Evolutionary conservation across 2,113 vertebrate species (phyloP), one percentile per base, ranked within the genome.

Genomic region (Megaleporinus macrocephalus): DNA sequence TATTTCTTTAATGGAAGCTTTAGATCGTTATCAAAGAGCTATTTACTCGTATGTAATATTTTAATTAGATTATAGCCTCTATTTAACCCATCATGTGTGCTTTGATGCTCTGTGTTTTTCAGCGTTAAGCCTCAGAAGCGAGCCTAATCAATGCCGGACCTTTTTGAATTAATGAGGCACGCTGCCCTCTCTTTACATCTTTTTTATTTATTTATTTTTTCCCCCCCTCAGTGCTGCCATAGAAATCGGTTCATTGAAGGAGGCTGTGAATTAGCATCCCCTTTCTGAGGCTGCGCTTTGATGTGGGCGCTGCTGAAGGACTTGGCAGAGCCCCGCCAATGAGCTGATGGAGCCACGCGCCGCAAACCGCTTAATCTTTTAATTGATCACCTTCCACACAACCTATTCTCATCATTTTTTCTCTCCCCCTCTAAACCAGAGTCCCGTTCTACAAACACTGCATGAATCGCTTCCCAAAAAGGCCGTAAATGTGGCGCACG

Each of bases 211-310:
- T 89, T 76, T 88, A 26, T 73, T 85, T 88, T 65, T 14, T 89
- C 86, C 87, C 89, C n/a, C 36, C 87, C n/a, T 88, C 88, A 92
- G 79, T 86, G 92, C 86, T 88, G 92, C 95, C 94, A 97, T 98
- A 98, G 96, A 99, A 98, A 97, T 95, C 95, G 92, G 96, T 97
- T 98, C 98, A 99, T 98, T 98, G 98, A 98, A 98, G 96, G 95
- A 95, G 96, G 96, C 97, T 98, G 96, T 90, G 90, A 98, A 99
- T 99, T 99, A 99, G 96, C 96, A 97, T 97, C 95, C 93, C 94
- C 94, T 97, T 94, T 96, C 97, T 90, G 94, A 91, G 95, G 94
- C 91, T 93, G 93, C 70, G 86, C 98, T 99, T 99, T 99, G 98
- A 99, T 98, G 93, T 94, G 93, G 91, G 94, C 91, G 83, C 92